A percentile compares a stretch with the other conserved stretches of the same genome.
Conservation (phyloP, 2,888 invertebrate genomes). For the Chymomyza amoena region DNA sequence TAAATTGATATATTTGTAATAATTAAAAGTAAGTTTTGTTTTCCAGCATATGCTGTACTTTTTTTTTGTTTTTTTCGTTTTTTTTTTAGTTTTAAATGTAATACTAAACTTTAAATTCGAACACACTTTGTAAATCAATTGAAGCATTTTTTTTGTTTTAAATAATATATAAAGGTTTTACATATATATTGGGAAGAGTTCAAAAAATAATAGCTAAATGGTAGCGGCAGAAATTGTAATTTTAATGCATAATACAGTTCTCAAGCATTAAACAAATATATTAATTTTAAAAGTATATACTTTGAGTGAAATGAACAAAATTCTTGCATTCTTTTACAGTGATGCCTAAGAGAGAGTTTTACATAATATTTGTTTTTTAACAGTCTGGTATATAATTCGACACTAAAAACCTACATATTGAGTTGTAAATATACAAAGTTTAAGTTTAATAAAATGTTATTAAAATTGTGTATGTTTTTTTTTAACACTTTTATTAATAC, state of each 20-base stretch:
- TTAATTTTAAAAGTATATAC: too few relatives aligned
- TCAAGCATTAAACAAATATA: not conserved
- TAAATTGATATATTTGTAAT: constrained; percentile 62
- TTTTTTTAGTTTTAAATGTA: constrained; percentile 38
- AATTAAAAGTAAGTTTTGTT: constrained; percentile 27
- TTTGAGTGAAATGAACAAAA: constrained; percentile 44
- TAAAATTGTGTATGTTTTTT: constrained; percentile 26
- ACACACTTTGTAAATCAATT: constrained; percentile 68
- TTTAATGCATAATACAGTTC: constrained; percentile 29
- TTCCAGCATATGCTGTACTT: not conserved
- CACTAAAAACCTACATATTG: not conserved
- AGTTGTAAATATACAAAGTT: constrained; percentile 33
- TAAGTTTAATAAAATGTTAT: constrained; percentile 55
- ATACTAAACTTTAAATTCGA: constrained; percentile 72
- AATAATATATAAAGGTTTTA: constrained; percentile 29
- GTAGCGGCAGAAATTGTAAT: constrained; percentile 7
- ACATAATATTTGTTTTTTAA: not conserved
- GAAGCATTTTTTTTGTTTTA: constrained; percentile 11
- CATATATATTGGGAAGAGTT: constrained; percentile 30
- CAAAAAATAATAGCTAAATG: constrained; percentile 49
- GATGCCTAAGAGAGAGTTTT: constrained; percentile 53
- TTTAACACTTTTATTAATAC: constrained; percentile 27
- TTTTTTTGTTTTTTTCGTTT: constrained; percentile 18
- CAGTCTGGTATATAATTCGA: not conserved
- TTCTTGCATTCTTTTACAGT: constrained; percentile 63